Conservation (phyloP, 64 coral and sea anemone genomes). For the Montipora foliosa region DNA sequence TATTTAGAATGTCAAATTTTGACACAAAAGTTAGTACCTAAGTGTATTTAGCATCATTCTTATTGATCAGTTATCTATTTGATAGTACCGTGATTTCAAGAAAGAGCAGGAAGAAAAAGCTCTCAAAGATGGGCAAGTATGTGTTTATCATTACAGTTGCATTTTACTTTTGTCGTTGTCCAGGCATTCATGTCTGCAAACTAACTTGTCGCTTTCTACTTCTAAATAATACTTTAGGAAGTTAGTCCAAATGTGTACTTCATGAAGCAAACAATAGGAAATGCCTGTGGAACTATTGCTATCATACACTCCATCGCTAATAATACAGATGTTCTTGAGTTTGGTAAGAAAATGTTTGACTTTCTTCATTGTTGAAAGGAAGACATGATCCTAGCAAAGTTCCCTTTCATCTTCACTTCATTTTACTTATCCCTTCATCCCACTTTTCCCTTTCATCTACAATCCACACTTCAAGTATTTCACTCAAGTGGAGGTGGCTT, state of each 20-base stretch:
- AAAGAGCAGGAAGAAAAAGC: slow-evolving; percentile 67
- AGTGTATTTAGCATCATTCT: background rate
- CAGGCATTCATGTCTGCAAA: background rate
- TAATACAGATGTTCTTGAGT: slow-evolving; percentile 76
- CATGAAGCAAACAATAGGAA: slow-evolving; percentile 95
- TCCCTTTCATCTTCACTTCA: too few species aligned
- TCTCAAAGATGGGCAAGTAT: slow-evolving; percentile 71
- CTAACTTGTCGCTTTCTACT: background rate
- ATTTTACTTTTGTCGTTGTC: background rate
- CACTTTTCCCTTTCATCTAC: too few species aligned
- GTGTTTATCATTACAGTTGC: background rate
- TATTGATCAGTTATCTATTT: background rate
- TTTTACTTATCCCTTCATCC: too few species aligned
- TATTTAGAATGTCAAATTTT: background rate
- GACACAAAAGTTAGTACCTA: background rate
- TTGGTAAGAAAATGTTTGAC: slow-evolving; percentile 54
- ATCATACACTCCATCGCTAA: slow-evolving; percentile 97
- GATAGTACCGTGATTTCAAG: slow-evolving; percentile 76
- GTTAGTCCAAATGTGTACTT: slow-evolving; percentile 91
- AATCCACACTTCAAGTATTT: too few species aligned
- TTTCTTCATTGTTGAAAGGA: background rate
- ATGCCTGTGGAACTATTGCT: slow-evolving; percentile 98
- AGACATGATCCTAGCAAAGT: too few species aligned
- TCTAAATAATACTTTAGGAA: slow-evolving; percentile 45
- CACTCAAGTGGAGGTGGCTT: too few species aligned